phyloP scores from a whole-genome alignment of 2,113 vertebrate species.

The Eclectus roratus region DNA sequence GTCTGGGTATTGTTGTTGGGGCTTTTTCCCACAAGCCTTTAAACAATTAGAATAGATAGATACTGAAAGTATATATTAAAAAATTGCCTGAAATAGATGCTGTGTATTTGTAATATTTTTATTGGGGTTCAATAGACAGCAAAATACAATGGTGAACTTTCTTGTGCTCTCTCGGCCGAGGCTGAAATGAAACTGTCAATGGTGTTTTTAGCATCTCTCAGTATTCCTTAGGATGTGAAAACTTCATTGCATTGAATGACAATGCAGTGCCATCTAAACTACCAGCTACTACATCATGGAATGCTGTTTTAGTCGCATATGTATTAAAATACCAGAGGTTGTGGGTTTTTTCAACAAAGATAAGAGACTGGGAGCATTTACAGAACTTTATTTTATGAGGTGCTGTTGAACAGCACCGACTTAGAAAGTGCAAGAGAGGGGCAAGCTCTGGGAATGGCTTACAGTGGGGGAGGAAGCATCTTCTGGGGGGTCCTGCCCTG shows the following conservation, averaged over 20 bases:
- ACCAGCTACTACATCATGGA: not conserved
- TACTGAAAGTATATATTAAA: not conserved
- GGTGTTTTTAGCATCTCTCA: not conserved
- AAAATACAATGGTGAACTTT: not conserved
- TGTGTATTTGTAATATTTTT: not conserved
- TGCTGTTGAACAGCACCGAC: not conserved
- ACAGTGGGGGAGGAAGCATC: fast-evolving
- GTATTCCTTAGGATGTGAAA: not conserved
- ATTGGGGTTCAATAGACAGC: not conserved
- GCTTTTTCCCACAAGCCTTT: not conserved
- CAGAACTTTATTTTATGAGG: not conserved
- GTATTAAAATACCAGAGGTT: not conserved
- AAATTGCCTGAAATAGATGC: fast-evolving
- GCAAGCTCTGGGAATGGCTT: fast-evolving
- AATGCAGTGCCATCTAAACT: not conserved
- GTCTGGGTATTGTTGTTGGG: not conserved
- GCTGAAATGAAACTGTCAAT: not conserved
- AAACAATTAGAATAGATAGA: not conserved
- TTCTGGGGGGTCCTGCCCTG: not conserved
- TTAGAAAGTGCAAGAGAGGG: not conserved
- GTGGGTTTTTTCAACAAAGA: not conserved
- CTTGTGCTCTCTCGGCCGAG: not conserved
- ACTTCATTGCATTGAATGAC: not conserved
- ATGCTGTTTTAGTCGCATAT: fast-evolving
- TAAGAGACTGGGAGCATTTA: not conserved